Evolutionary conservation across 2,113 vertebrate genomes (phyloP).

Genomic region (Oxyruncus cristatus): DNA sequence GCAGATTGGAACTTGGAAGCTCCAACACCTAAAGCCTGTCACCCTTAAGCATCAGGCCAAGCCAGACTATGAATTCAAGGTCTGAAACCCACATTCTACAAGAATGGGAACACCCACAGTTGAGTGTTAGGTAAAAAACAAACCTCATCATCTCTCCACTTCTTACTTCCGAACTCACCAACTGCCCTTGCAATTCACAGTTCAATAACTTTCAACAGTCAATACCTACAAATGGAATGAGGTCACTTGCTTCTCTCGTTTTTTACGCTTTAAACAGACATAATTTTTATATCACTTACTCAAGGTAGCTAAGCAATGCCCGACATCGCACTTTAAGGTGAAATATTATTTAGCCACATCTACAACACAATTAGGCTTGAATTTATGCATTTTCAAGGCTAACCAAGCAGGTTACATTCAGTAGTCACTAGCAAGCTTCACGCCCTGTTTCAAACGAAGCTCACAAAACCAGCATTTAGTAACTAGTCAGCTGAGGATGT

Average conservation of each 20-base stretch:
- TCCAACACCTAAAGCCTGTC: neutral
- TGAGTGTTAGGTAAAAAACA: neutral
- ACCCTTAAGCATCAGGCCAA: neutral
- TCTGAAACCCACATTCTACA: neutral
- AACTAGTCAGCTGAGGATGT: neutral
- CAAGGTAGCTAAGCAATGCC: neutral
- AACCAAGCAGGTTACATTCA: neutral
- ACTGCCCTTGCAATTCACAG: neutral
- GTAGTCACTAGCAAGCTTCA: neutral
- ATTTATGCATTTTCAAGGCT: neutral
- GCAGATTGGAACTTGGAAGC: neutral
- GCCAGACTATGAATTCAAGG: neutral
- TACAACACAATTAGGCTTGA: neutral
- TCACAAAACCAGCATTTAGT: neutral
- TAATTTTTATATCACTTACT: neutral
- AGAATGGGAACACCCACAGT: neutral
- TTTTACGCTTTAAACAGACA: neutral
- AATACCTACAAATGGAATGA: neutral
- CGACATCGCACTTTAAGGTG: neutral
- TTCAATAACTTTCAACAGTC: neutral
- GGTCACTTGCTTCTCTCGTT: neutral
- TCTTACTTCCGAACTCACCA: neutral
- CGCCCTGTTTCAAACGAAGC: rapidly evolving
- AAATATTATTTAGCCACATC: neutral
- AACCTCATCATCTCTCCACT: neutral